Percentiles rank a stretch among this genome's conserved stretches.
These are phyloP conservation scores for Coptotermes formosanus DNA, from an alignment of 1,140 invertebrate genomes.

Conservation along the genomic window DNA sequence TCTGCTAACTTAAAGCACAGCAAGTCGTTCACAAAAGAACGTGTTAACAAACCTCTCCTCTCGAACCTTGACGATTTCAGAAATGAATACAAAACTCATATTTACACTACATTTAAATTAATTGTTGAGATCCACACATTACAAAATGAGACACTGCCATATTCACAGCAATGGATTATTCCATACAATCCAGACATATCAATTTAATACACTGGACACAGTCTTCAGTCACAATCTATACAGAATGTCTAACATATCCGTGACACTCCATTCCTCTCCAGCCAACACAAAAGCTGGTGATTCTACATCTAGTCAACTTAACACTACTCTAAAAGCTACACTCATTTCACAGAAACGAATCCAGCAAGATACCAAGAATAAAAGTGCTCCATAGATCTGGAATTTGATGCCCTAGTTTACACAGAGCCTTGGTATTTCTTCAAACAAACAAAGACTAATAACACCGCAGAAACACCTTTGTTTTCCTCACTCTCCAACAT, in stretches of 20 bases:
- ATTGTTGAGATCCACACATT: conserved; percentile 1
- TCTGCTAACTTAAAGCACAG: neutral
- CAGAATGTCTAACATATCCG: neutral
- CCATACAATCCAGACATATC: neutral
- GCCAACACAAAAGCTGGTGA: neutral
- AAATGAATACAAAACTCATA: neutral
- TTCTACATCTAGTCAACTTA: neutral
- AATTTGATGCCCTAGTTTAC: neutral
- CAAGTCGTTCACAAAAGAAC: neutral
- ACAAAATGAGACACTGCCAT: neutral
- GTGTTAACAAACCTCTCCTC: neutral
- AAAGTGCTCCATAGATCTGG: neutral
- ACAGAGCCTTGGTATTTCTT: neutral
- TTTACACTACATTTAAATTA: neutral
- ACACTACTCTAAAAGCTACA: neutral
- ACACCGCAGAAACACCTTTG: neutral
- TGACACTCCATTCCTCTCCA: neutral
- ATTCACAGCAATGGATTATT: neutral
- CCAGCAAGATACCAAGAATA: neutral
- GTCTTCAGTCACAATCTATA: neutral
- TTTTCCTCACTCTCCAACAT: neutral
- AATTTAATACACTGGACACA: neutral
- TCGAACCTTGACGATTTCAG: neutral
- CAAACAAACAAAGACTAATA: neutral
- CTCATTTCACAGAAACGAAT: no score